Evolutionary conservation across 2,888 invertebrate species (phyloP).

Genomic region (Eupithecia inturbata): DNA sequence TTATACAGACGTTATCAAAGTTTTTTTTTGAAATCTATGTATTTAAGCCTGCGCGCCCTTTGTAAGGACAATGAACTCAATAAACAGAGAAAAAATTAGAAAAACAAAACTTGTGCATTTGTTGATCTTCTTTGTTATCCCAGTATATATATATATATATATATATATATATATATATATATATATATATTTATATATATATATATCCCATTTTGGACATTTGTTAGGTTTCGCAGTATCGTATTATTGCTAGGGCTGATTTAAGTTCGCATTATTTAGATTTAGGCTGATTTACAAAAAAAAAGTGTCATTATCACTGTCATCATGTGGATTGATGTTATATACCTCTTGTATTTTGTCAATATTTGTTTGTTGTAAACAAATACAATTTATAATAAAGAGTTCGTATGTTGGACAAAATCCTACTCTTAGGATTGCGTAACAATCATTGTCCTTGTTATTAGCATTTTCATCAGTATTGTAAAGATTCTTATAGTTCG

Average conservation of each 20-base stretch:
- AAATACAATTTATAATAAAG: not conserved
- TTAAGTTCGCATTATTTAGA: not conserved
- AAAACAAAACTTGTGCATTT: constrained; percentile 41
- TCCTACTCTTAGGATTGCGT: not conserved
- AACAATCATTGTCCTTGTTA: not conserved
- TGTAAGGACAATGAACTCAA: constrained; percentile 24
- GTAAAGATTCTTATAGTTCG: not conserved
- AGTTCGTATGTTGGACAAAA: not conserved
- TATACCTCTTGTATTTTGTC: not conserved
- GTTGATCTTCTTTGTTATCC: constrained; percentile 39
- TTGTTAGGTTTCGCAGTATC: constrained; percentile 36
- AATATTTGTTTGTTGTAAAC: not conserved
- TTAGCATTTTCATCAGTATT: not conserved
- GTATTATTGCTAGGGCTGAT: not conserved
- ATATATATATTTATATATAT: too few species aligned
- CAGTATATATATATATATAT: too few species aligned
- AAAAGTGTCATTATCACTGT: too few species aligned
- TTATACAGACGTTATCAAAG: not conserved
- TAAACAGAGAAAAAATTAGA: constrained; percentile 28
- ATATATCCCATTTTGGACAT: constrained; percentile 35
- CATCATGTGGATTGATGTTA: too few species aligned
- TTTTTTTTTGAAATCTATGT: not conserved
- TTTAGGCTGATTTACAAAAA: not conserved
- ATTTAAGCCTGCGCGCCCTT: not conserved
- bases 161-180: too few species aligned